These are phyloP conservation scores for Agrilus cyanescens DNA, from an alignment of 2,888 invertebrate genomes.

Conservation along the genomic window DNA sequence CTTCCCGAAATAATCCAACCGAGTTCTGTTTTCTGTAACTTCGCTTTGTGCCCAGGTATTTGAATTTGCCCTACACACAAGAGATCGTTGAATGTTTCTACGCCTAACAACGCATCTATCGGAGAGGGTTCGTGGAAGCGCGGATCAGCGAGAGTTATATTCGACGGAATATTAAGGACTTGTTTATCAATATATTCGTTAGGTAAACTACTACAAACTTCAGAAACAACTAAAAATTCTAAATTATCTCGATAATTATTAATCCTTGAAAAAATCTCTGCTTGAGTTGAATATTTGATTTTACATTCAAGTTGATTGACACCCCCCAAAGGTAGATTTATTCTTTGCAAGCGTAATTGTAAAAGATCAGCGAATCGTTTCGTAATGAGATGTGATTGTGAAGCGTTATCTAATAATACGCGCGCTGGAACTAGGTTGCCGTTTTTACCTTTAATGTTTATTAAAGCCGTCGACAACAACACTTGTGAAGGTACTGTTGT, in stretches of 20 bases:
- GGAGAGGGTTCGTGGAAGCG: constrained; percentile 8
- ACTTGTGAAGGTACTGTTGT: too few relatives aligned
- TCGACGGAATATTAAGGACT: constrained; percentile 5
- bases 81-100: too few relatives aligned
- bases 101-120: constrained; percentile 12
- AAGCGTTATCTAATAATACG: not conserved
- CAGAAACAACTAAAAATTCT: too few relatives aligned
- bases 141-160: constrained; percentile 12
- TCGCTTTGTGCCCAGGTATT: constrained; percentile 3
- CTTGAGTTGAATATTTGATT: too few relatives aligned
- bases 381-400: not conserved
- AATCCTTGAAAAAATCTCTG: too few relatives aligned
- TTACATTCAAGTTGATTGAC: too few relatives aligned
- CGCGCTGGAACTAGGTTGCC: not conserved
- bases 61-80: constrained; percentile 7
- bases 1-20: constrained; percentile 14
- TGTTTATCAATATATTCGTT: too few relatives aligned
- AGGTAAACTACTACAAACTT: too few relatives aligned
- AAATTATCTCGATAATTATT: too few relatives aligned
- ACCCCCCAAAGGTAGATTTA: too few relatives aligned
- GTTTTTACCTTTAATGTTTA: not conserved
- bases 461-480: not conserved
- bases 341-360: too few relatives aligned
- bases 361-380: not conserved
- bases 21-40: constrained; percentile 10